These are phyloP conservation scores for Anguilla obscura DNA, from an alignment of 2,797 vertebrate species.

Conservation along the genomic window DNA sequence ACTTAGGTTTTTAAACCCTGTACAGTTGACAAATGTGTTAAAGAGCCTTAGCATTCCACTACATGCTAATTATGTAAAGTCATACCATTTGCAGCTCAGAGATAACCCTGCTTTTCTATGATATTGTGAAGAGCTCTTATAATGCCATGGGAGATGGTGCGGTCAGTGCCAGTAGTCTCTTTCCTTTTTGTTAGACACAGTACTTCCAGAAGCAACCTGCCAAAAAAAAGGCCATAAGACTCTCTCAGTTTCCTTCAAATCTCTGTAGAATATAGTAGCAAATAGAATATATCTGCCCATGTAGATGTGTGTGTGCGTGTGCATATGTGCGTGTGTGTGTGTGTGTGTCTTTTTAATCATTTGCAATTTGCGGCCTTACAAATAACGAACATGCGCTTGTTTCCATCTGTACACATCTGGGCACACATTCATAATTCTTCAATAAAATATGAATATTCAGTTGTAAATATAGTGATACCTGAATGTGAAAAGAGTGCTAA, in stretches of 20 bases:
- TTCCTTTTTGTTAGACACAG: slow-evolving; percentile 66
- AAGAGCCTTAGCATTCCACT: neutral
- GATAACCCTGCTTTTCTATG: neutral
- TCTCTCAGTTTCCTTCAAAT: neutral
- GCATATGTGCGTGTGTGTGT: neutral
- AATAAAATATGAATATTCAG: neutral
- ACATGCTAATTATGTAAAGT: neutral
- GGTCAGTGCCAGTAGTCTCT: too few species aligned
- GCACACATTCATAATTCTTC: neutral
- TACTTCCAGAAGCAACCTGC: slow-evolving; percentile 81
- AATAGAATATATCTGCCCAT: neutral
- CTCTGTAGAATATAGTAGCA: neutral
- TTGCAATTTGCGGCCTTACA: neutral
- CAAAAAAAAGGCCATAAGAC: slow-evolving; percentile 20
- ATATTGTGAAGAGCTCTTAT: neutral
- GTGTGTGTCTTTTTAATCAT: neutral
- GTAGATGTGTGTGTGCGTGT: neutral
- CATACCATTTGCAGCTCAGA: neutral
- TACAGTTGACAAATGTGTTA: neutral
- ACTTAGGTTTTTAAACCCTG: neutral
- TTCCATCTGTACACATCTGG: neutral
- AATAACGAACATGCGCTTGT: neutral
- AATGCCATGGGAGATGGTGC: neutral
- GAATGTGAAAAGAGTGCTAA: neutral
- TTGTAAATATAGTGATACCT: neutral